Conservation (phyloP, 2,888 invertebrate species). For the Eristalis pertinax region DNA sequence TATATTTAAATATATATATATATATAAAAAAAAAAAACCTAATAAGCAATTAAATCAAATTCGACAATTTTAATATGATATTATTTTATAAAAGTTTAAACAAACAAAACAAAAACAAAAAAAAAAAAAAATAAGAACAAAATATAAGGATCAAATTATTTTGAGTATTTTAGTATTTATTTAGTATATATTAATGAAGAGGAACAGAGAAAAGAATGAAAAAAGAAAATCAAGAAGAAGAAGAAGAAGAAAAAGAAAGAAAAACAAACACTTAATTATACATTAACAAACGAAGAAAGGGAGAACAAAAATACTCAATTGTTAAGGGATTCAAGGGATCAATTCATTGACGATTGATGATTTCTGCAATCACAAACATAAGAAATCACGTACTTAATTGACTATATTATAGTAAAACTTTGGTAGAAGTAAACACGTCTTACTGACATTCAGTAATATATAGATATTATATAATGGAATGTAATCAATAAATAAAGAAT, state of each 20-base stretch:
- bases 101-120: constrained; percentile 8
- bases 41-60: constrained; percentile 71
- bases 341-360: constrained; percentile 65
- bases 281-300: constrained; percentile 16
- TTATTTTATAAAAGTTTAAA: constrained; percentile 44
- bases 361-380: constrained; percentile 68
- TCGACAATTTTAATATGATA: constrained; percentile 67
- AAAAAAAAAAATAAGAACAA: constrained; percentile 21
- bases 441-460: constrained; percentile 72
- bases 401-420: constrained; percentile 61
- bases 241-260: constrained; percentile 11
- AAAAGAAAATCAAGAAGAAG: not conserved
- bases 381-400: constrained; percentile 70
- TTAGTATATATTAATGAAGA: constrained; percentile 45
- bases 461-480: constrained; percentile 48
- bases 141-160: constrained; percentile 59
- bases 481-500: constrained; percentile 57
- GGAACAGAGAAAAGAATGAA: not conserved
- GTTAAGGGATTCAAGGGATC: constrained; percentile 61
- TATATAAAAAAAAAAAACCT: constrained; percentile 1
- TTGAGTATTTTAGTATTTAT: constrained; percentile 70
- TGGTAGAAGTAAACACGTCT: constrained; percentile 69
- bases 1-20: not conserved
- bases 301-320: constrained; percentile 61
- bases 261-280: constrained; percentile 2